Evolutionary conservation across 2,888 invertebrate genomes (phyloP).

Genomic region (Nemotelus nigrinus): DNA sequence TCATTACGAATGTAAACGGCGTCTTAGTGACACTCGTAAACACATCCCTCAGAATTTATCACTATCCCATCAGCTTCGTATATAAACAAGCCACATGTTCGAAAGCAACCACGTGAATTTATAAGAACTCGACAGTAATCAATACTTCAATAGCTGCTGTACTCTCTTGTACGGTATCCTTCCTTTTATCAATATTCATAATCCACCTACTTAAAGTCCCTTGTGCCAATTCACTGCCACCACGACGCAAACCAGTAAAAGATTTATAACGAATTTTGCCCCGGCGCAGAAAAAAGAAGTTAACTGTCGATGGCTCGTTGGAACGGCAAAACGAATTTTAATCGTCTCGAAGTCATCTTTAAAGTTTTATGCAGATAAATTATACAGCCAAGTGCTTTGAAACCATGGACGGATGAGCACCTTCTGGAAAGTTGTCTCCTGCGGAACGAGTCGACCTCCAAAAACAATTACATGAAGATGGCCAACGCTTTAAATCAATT

Average conservation of each 20-base stretch:
- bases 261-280: conserved; percentile 38
- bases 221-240: conserved; percentile 7
- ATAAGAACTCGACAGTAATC: background rate
- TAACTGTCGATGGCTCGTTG: background rate
- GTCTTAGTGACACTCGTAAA: background rate
- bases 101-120: conserved; percentile 18
- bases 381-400: conserved; percentile 27
- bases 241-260: conserved; percentile 1
- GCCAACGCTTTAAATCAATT: conserved; percentile 52
- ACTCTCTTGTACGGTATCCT: background rate
- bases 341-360: conserved; percentile 43
- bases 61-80: conserved; percentile 15
- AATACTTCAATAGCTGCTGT: conserved; percentile 31
- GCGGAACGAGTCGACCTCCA: conserved; percentile 47
- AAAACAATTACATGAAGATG: conserved; percentile 53
- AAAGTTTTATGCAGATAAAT: conserved; percentile 39
- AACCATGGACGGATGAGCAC: background rate
- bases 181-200: conserved; percentile 36
- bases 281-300: conserved; percentile 29
- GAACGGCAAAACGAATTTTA: conserved; percentile 20
- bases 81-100: conserved; percentile 21
- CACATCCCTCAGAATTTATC: conserved; percentile 34
- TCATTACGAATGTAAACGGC: too few species aligned
- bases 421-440: conserved; percentile 34
- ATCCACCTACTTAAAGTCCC: conserved; percentile 37